Conservation (phyloP, 2,113 vertebrate genomes). For the Colossoma macropomum region DNA sequence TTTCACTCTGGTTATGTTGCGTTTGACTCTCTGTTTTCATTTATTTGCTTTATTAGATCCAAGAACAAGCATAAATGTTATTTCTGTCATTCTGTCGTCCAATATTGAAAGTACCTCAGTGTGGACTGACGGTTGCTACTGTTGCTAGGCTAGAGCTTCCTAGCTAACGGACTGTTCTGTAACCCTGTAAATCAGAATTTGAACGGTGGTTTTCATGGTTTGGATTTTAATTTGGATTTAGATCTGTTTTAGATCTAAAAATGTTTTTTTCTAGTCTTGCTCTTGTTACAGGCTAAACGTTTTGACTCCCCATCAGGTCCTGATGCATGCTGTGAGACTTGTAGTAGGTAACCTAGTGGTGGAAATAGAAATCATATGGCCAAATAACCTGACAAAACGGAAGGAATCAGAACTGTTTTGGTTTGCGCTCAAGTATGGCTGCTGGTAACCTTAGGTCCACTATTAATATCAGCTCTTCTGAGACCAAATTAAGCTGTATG, state of each 20-base stretch:
- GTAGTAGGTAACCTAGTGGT: background rate
- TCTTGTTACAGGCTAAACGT: background rate
- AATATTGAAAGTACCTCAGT: background rate
- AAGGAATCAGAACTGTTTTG: background rate
- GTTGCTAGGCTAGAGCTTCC: constrained; percentile 25
- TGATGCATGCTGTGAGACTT: background rate
- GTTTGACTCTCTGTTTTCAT: background rate
- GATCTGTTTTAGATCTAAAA: too few relatives aligned
- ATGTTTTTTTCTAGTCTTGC: background rate
- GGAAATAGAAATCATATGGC: too few relatives aligned
- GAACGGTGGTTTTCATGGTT: background rate
- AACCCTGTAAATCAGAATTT: background rate
- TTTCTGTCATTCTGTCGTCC: too few relatives aligned
- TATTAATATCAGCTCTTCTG: too few relatives aligned
- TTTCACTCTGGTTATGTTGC: background rate
- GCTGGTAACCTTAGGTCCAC: background rate
- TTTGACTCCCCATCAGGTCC: background rate
- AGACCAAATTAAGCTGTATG: background rate
- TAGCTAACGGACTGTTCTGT: background rate
- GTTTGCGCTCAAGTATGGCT: background rate
- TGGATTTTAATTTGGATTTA: background rate
- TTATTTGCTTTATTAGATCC: background rate
- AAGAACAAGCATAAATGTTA: background rate
- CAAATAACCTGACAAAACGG: background rate
- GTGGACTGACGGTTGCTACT: background rate